phyloP scores from a whole-genome alignment of 2,888 invertebrate genomes.

The Epinotia ramella region DNA sequence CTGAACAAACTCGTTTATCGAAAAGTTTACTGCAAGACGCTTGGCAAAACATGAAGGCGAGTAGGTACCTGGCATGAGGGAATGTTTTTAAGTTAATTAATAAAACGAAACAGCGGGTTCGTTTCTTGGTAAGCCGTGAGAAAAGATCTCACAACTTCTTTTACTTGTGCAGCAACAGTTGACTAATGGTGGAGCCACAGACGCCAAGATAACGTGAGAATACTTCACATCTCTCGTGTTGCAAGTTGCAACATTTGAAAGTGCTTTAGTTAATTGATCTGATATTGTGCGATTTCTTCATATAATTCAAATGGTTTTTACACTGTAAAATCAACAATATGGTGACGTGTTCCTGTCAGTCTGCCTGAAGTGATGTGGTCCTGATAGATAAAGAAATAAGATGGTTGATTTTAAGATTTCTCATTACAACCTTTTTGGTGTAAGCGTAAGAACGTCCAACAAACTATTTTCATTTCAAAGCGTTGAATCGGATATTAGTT shows the following conservation, averaged over 20 bases:
- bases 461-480: too few species aligned
- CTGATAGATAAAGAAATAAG: too few species aligned
- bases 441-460: too few species aligned
- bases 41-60: constrained; percentile 28
- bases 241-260: constrained; percentile 35
- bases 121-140: constrained; percentile 69
- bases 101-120: constrained; percentile 67
- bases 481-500: too few species aligned
- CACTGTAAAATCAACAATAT: too few species aligned
- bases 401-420: too few species aligned
- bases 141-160: constrained; percentile 71
- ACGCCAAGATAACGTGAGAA: constrained; percentile 66
- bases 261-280: constrained; percentile 25
- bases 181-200: constrained; percentile 60
- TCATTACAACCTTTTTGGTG: too few species aligned
- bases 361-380: too few species aligned
- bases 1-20: constrained; percentile 34
- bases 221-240: constrained; percentile 46
- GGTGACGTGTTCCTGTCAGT: too few species aligned
- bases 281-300: neutral
- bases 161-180: constrained; percentile 63
- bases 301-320: neutral
- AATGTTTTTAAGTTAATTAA: constrained; percentile 48
- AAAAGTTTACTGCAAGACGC: constrained; percentile 28
- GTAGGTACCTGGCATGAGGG: constrained; percentile 32